Base-by-base conservation (phyloP, 2,113 vertebrate species). In the Columbina picui region DNA sequence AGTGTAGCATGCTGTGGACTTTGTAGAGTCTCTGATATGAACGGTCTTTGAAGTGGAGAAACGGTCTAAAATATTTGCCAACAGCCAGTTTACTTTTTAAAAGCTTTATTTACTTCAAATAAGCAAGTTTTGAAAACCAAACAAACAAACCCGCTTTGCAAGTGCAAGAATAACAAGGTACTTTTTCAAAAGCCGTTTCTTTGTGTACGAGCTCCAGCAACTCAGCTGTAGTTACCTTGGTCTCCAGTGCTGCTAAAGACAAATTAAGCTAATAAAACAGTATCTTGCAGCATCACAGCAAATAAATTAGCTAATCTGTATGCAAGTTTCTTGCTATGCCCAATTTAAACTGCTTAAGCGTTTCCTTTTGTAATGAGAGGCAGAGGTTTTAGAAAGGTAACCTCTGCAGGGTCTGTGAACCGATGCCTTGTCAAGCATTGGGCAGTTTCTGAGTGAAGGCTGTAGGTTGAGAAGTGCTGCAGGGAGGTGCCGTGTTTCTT, bases 191-290 rank as follows among this genome's bases (percentile, higher is more conserved):
- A 87, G 41, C 13, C 20, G 4, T n/a, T n/a, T 56, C 7, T 13
- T 16, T 60, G 25, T 2, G 10, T 70, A 4, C 9, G 10, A 57
- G 45, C 65, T 95, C 29, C 53, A 91, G 82, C 80, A 87, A 89
- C 69, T 84, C 89, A 81, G 27, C 92, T 94, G 94, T 96, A 96
- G 95, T 95, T 96, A 96, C 93, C 88, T 94, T 93, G 45, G 79
- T 91, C 91, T 97, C 93, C 95, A 91, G 93, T 78, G 76, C 77
- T 60, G 71, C 45, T 88, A 34, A 90, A 97, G 91, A 96, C 87
- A 91, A 96, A 96, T 95, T 91, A 94, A 95, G 59, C 87, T 93
- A 95, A 95, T 97, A 96, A 97, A 97, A 87, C 83, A 82, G 90
- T 94, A 79, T 92, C 90, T 93, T 1, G 41, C 91, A 95, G 75